These are phyloP conservation scores for rat (Rattus norvegicus) DNA, from an alignment of 2,113 vertebrate species.

Conservation along the genomic window GRCr8 NC_086038.1:43600001-43600500, in stretches of 20 bases:
- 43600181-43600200: background rate
- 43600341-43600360: background rate
- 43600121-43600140: background rate
- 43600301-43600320: conserved; percentile 20
- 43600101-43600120: background rate
- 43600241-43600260: background rate
- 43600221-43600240: background rate
- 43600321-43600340: background rate
- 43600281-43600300: background rate
- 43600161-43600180: conserved; percentile 13
- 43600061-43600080: conserved; percentile 11
- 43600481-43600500: background rate
- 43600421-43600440: background rate
- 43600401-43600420: background rate
- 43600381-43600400: background rate
- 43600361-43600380: background rate
- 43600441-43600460: background rate
- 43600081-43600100: background rate
- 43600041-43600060: background rate
- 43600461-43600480: background rate
- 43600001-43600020: conserved; percentile 21
- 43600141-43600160: background rate
- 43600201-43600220: background rate
- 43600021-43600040: conserved; percentile 21
- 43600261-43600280: background rate